phyloP scores from a whole-genome alignment of 2,888 invertebrate species.

The Camptogramma bilineatum region DNA sequence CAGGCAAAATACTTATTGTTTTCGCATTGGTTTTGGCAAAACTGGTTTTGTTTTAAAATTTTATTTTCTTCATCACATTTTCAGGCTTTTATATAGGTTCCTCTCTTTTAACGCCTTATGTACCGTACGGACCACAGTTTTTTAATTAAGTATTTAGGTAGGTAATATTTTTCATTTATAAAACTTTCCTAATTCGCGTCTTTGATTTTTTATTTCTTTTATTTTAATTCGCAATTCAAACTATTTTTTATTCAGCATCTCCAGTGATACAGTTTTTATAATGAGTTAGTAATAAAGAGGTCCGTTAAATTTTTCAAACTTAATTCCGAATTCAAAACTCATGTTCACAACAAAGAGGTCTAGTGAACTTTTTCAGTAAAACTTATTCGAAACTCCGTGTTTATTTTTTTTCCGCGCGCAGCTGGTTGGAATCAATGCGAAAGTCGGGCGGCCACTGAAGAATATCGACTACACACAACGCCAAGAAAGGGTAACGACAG shows the following conservation, averaged over 20 bases:
- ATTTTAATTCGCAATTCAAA: no score
- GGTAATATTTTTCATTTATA: no score
- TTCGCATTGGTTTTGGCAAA: not conserved
- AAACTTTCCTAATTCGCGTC: no score
- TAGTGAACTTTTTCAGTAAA: not conserved
- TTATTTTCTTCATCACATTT: not conserved
- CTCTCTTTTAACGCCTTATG: no score
- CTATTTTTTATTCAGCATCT: no score
- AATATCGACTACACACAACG: conserved; percentile 45
- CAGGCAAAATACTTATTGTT: not conserved
- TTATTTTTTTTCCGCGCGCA: conserved; percentile 34
- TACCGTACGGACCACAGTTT: no score
- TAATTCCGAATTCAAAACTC: conserved; percentile 6
- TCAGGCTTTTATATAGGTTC: no score
- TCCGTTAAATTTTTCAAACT: not conserved
- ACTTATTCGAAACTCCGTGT: conserved; percentile 27
- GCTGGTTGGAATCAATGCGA: conserved; percentile 30
- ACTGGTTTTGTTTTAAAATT: not conserved
- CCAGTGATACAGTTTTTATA: no score
- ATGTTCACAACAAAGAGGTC: conserved; percentile 2
- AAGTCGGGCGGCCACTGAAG: conserved; percentile 44
- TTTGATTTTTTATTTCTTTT: no score
- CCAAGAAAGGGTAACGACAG: conserved; percentile 37
- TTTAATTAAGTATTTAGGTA: no score
- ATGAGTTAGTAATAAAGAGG: no score